Conservation (phyloP, 1,140 invertebrate species). For the Euura saliciscinereae region DNA sequence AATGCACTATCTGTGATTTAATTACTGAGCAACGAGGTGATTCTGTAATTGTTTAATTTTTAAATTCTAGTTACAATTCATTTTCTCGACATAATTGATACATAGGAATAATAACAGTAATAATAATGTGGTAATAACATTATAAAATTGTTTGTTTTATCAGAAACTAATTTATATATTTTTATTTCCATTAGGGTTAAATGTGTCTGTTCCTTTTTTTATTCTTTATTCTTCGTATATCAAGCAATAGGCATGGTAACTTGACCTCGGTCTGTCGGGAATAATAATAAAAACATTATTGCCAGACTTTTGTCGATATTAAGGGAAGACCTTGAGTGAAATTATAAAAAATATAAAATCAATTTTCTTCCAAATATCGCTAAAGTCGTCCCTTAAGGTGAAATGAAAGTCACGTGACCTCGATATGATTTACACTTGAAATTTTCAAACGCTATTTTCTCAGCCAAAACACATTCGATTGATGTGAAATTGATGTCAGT, state of each 20-base stretch:
- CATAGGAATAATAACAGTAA: background rate
- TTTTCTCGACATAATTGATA: background rate
- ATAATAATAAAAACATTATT: background rate
- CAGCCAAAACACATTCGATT: too few species aligned
- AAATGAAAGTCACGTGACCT: too few species aligned
- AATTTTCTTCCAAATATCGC: too few species aligned
- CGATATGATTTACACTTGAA: too few species aligned
- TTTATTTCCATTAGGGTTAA: background rate
- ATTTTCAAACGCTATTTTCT: too few species aligned
- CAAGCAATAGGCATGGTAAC: background rate
- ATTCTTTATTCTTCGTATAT: background rate
- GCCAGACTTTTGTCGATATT: too few species aligned
- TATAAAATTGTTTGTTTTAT: too few species aligned
- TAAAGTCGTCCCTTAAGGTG: too few species aligned
- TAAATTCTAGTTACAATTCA: background rate
- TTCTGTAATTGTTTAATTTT: background rate
- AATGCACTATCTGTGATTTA: slow-evolving; percentile 14
- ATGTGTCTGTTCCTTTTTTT: background rate
- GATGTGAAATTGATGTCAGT: too few species aligned
- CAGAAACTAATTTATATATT: background rate
- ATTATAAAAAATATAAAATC: too few species aligned
- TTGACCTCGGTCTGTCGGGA: background rate
- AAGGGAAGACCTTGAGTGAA: too few species aligned
- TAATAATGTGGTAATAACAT: too few species aligned
- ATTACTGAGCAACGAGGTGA: slow-evolving; percentile 11